A percentile compares a stretch with the other conserved stretches of the same genome.
phyloP scores from a whole-genome alignment of 1,140 invertebrate genomes.

The Leptinotarsa texana region DNA sequence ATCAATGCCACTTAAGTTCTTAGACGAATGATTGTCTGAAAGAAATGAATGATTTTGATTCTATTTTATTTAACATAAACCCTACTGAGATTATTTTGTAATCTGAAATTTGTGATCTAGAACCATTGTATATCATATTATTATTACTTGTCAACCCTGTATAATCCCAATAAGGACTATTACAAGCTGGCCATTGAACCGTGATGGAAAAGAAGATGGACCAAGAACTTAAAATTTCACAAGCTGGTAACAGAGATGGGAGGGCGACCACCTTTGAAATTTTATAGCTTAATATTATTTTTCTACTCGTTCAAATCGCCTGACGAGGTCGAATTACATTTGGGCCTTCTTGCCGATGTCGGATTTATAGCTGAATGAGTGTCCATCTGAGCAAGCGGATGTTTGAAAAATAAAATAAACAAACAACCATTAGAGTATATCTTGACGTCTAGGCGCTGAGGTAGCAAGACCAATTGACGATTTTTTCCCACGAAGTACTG shows the following conservation, averaged over 20 bases:
- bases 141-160: no score
- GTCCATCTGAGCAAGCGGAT: slow-evolving; percentile 7
- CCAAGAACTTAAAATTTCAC: neutral
- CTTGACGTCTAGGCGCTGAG: slow-evolving; percentile 4
- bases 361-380: slow-evolving; percentile 3
- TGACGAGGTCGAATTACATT: neutral
- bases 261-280: neutral
- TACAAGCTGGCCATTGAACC: neutral
- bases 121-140: no score
- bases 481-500: neutral
- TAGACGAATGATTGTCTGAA: no score
- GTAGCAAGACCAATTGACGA: neutral
- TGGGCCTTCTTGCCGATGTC: neutral
- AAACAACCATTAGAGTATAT: slow-evolving; percentile 1
- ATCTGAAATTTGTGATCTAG: no score
- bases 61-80: no score
- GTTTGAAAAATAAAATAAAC: neutral
- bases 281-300: slow-evolving; percentile 7
- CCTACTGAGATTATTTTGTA: no score
- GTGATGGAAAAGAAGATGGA: neutral
- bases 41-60: no score
- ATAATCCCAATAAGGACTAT: neutral
- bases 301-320: neutral
- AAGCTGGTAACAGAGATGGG: neutral
- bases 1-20: no score